Base-by-base conservation (phyloP, 2,113 vertebrate genomes). In the Lamprotornis superbus region DNA sequence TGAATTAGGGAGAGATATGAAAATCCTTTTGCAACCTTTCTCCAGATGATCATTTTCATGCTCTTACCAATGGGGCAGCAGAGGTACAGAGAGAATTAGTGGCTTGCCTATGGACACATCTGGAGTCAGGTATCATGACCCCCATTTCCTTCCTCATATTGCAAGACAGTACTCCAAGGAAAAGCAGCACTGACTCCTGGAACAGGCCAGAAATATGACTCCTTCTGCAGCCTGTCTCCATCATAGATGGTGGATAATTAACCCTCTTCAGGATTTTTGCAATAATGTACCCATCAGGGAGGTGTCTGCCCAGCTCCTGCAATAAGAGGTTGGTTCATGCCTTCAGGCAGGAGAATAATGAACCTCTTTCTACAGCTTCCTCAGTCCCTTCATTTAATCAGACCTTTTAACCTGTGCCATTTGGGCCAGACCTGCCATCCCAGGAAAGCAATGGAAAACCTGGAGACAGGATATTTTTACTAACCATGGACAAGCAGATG, bases 371-470 rank as follows among this genome's bases (percentile, higher is more conserved):
- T 64, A 30, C 73, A 35, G 81, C 76, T 87, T 90, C 75, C 83
- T 77, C 40, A 7, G n/a, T 71, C 75, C 82, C 60, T 81, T 86
- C 64, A 68, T 96, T 95, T 93, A 95, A 95, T 94, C 96, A 96
- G 93, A 96, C 95, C 92, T 97, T 97, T 95, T 96, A 96, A 96
- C 95, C 95, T 87, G 65, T 86, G 44, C 69, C 59, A 70, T 90
- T 93, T 92, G 69, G 61, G 60, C 80, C 92, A 92, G 83, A 53
- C 42, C 33, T 57, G 11, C 75, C 79, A 67, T 88, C 31, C 15
- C 40, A 71, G 69, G 52, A 92, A 93, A 92, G 59, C 52, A 59
- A 17, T 57, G 49, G 83, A 61, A 81, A 86, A 88, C 18, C 39
- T 52, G 52, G 31, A 90, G 47, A 56, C 0, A 52, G 33, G 24